Base-by-base conservation (phyloP, 2,113 vertebrate genomes). In the Xiphorhynchus elegans region DNA sequence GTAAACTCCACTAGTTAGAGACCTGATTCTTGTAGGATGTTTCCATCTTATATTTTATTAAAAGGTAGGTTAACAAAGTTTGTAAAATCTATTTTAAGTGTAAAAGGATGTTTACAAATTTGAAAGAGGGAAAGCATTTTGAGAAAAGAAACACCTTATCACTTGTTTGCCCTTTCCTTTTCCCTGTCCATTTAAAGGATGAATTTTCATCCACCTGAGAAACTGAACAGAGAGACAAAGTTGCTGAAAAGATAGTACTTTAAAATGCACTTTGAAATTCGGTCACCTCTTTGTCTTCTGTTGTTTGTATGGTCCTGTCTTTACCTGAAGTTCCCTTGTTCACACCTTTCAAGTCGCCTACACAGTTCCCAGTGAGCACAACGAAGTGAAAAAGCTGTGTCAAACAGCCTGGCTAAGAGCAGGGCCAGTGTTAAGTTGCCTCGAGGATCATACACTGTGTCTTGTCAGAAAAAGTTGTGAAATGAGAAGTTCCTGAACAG, bases 401-500 rank as follows among this genome's bases (percentile, higher is more conserved):
- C 56, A 83, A 70, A 74, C 53, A 77, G 20, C 52, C 39, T 29
- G 31, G 18, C 59, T 94, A 44, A 46, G n/a, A 23, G 10, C 2
- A 47, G 70, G 37, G 42, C 18, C 40, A 63, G 33, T 25, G 52
- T 29, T 90, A 58, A 44, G 37, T 49, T 72, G 40, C 18, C 80
- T 75, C n/a, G 66, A 58, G 55, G 31, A 64, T n/a, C 55, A 59
- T 72, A 28, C 28, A 35, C 13, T 56, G 14, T 72, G 20, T 93
- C 39, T 68, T 84, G 50, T 94, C 64, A 87, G 84, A 96, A 94
- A 92, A 20, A 40, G 46, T 64, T 93, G 72, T 47, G 74, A 94
- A 91, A 76, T 56, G 17, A 62, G 69, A 78, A 77, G 60, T 94
- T 92, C 60, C 78, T 90, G 80, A 94, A 66, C n/a, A 44, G 21